Conservation (phyloP, 2,113 vertebrate genomes). For the Leptobrachium leishanense region DNA sequence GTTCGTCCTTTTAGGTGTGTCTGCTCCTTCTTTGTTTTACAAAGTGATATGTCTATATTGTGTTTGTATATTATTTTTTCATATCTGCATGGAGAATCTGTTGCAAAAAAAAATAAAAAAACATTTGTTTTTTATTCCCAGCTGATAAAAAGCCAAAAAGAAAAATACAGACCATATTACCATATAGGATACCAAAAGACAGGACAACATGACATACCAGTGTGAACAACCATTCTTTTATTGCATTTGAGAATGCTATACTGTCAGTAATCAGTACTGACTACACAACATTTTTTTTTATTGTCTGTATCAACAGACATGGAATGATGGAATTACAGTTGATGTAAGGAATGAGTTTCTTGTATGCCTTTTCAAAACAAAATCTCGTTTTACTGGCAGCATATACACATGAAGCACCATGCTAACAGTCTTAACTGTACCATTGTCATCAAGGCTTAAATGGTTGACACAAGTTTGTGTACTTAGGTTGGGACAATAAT, state of each 20-base stretch:
- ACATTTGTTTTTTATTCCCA: too few relatives aligned
- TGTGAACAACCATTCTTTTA: slow-evolving; percentile 96
- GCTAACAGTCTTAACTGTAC: slow-evolving; percentile 73
- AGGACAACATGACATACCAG: slow-evolving; percentile 71
- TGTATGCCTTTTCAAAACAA: slow-evolving; percentile 79
- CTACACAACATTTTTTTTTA: slow-evolving; percentile 86
- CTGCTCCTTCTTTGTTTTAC: too few relatives aligned
- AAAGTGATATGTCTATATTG: too few relatives aligned
- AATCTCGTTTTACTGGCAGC: slow-evolving; percentile 72
- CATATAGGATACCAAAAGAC: slow-evolving; percentile 52
- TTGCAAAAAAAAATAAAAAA: too few relatives aligned
- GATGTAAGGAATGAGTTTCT: slow-evolving; percentile 89
- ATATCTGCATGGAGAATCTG: too few relatives aligned
- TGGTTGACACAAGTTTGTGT: slow-evolving; percentile 51
- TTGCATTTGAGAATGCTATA: slow-evolving; percentile 96
- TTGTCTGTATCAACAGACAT: slow-evolving; percentile 91
- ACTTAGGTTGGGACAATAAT: slow-evolving; percentile 31
- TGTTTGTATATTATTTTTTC: too few relatives aligned
- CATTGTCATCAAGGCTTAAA: slow-evolving; percentile 69
- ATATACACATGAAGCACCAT: slow-evolving; percentile 77
- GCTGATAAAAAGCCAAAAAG: too few relatives aligned
- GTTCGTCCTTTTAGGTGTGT: too few relatives aligned
- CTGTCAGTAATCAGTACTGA: slow-evolving; percentile 88
- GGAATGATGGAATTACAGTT: slow-evolving; percentile 93
- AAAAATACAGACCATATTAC: too few relatives aligned